phyloP scores from a whole-genome alignment of 2,113 vertebrate species.

The Sorex araneus region DNA sequence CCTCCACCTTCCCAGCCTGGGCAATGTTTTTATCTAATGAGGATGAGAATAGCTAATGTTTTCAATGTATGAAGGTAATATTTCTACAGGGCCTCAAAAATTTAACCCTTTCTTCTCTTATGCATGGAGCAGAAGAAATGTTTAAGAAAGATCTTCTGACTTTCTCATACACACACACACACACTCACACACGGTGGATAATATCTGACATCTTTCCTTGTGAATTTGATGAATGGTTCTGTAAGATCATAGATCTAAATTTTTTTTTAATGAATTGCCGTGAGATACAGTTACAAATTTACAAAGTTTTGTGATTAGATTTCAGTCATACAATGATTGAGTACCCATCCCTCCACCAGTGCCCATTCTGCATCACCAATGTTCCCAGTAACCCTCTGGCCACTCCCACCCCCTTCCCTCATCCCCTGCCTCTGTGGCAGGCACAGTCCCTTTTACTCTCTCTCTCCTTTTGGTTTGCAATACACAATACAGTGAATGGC shows the following conservation, averaged over 20 bases:
- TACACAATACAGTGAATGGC: too few species aligned
- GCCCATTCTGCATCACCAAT: too few species aligned
- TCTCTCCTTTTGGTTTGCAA: too few species aligned
- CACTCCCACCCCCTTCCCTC: too few species aligned
- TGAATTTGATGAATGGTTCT: slow-evolving; percentile 60
- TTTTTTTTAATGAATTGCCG: too few species aligned
- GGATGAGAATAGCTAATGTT: slow-evolving; percentile 62
- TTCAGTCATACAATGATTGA: too few species aligned
- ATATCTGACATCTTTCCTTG: slow-evolving; percentile 69
- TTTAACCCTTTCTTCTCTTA: slow-evolving; percentile 74
- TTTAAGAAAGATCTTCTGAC: slow-evolving; percentile 4
- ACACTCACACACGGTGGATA: neutral
- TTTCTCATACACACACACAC: neutral
- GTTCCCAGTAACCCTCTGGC: too few species aligned
- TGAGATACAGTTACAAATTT: too few species aligned
- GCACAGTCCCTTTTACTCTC: too few species aligned
- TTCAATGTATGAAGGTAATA: slow-evolving; percentile 60
- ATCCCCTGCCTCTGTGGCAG: too few species aligned
- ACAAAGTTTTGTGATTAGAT: too few species aligned
- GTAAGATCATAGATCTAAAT: slow-evolving; percentile 6
- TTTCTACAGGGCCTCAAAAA: neutral
- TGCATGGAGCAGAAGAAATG: slow-evolving; percentile 70
- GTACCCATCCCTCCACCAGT: too few species aligned
- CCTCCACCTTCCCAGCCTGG: neutral
- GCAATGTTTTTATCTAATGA: slow-evolving; percentile 43